Base-by-base conservation (phyloP, 2,113 vertebrate species). In the Ivindomyrus marchei region DNA sequence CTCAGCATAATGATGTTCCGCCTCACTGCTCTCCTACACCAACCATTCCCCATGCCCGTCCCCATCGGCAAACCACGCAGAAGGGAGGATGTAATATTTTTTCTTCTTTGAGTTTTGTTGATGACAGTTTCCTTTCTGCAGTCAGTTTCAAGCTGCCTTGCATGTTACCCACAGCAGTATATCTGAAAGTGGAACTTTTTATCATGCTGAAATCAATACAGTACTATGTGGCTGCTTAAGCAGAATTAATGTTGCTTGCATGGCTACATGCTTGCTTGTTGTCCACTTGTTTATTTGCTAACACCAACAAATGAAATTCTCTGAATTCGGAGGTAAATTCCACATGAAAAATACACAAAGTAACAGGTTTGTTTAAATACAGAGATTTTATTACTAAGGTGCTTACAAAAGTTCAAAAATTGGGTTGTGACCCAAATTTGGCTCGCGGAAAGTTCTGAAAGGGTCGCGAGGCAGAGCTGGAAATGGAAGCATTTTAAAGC, bases 71-170 rank as follows among this genome's bases (percentile, higher is more conserved):
- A 53, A 52, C 85, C 50, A 56, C 50, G 3, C 84, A 86, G 84
- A 86, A 80, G 74, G 74, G 74, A 42, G 74, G 74, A 42, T 27
- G 36, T 80, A 7, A 39, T 80, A 19, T 42, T 42, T 80, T 80
- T 42, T 77, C 31, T 80, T 80, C 13, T 77, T 39, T 77, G 74
- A 80, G 36, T 42, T 80, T 80, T 53, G 49, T 53, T 52, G 85
- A 87, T 53, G 85, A 56, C 85, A 56, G 85, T 87, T 87, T 87
- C n/a, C 50, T 87, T 87, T 47, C 85, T 56, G 50, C 31, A 56
- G 39, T 87, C 50, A 87, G 85, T 87, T 27, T 87, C 85, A 47
- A 87, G 50, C 85, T 87, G 85, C 27, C 85, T 87, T 53, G 19
- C 19, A 9, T 10, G 80, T 84, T 84, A 4, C 45, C 83, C 24